These are phyloP conservation scores for Nanorana parkeri DNA, from an alignment of 2,113 vertebrate species.

Conservation along the genomic window DNA sequence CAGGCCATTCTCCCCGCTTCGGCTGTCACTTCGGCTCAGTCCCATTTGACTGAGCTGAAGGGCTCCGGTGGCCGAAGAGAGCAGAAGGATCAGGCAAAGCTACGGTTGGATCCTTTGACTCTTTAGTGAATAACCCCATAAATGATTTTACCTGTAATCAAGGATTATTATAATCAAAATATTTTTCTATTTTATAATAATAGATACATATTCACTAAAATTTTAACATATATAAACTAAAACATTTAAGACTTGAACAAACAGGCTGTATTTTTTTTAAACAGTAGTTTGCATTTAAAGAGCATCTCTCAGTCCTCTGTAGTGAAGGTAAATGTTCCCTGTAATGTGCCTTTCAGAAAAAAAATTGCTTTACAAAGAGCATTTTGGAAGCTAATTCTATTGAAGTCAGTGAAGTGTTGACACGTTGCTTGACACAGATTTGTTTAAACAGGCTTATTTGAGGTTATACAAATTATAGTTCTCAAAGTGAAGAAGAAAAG, in stretches of 20 bases:
- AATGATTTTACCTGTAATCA: no score
- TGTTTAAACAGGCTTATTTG: slow-evolving; percentile 78
- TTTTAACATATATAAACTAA: not conserved
- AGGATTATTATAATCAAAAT: no score
- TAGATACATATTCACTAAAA: no score
- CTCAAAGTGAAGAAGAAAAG: slow-evolving; percentile 66
- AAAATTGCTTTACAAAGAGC: slow-evolving; percentile 76
- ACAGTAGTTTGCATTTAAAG: slow-evolving; percentile 66
- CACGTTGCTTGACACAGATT: slow-evolving; percentile 76
- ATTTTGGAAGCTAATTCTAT: slow-evolving; percentile 79
- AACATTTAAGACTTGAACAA: not conserved
- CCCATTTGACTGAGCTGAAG: no score
- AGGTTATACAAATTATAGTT: slow-evolving; percentile 72
- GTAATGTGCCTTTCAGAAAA: slow-evolving; percentile 78
- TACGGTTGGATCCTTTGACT: no score
- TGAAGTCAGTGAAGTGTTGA: slow-evolving; percentile 81
- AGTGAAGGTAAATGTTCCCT: slow-evolving; percentile 79
- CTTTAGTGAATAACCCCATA: no score
- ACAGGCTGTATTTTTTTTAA: not conserved
- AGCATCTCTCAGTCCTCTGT: slow-evolving; percentile 68
- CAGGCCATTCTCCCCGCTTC: no score
- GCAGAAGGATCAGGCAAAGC: no score
- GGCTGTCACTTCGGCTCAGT: no score
- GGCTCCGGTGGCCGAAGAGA: no score
- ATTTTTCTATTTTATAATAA: no score